Conservation (phyloP, 2,888 invertebrate species). For the Amiota mariae region DNA sequence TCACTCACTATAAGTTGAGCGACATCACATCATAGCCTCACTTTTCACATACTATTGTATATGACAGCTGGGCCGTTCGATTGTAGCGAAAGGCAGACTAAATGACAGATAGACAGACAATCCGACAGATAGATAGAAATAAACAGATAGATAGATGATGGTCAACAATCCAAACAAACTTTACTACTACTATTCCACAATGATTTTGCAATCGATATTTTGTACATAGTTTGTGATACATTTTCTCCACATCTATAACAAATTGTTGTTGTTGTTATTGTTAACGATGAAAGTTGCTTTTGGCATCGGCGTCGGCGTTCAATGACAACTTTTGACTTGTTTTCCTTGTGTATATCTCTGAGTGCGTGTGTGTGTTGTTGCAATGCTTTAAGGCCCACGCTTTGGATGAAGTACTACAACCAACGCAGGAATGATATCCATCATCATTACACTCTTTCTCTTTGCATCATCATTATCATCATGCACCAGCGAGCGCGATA, state of each 20-base stretch:
- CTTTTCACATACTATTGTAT: no score
- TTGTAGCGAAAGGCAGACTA: conserved; percentile 15
- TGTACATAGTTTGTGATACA: not conserved
- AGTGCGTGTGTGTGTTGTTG: conserved; percentile 3
- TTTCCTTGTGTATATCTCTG: not conserved
- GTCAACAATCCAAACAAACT: conserved; percentile 8
- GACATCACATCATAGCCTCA: no score
- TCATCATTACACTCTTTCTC: not conserved
- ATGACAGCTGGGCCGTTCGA: no score
- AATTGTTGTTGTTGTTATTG: not conserved
- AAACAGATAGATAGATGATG: conserved; percentile 13
- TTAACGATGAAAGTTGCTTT: conserved; percentile 14
- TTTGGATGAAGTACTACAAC: not conserved
- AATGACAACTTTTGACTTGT: not conserved
- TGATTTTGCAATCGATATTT: conserved; percentile 17
- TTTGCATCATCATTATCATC: conserved; percentile 5
- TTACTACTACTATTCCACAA: conserved; percentile 1
- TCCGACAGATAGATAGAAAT: no score
- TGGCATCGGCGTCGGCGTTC: conserved; percentile 13
- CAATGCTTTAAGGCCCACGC: conserved; percentile 21
- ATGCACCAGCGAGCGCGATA: not conserved
- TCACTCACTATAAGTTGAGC: no score
- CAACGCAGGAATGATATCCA: not conserved
- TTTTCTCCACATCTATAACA: not conserved
- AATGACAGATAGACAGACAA: conserved; percentile 2